Percentiles rank a stretch among this genome's conserved stretches.
Evolutionary conservation across 2,113 vertebrate genomes (phyloP).

Genomic region (Benitochromis conjunctus): DNA sequence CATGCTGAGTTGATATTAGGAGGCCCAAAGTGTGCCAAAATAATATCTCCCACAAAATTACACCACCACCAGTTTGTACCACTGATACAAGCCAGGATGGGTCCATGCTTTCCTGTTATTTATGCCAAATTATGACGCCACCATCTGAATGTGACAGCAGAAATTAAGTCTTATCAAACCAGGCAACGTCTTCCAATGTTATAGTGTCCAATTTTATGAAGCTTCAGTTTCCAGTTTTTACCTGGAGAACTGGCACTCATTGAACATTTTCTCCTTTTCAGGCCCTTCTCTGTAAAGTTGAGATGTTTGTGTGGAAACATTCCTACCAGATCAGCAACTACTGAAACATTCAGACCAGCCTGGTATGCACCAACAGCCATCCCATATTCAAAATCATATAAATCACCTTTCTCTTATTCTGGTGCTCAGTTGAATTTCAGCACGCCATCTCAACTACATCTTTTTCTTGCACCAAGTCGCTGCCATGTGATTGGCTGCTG

Average conservation of each 20-base stretch:
- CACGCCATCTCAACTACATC: not conserved
- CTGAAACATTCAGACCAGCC: not conserved
- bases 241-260: not conserved
- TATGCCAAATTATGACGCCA: not conserved
- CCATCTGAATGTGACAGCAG: not conserved
- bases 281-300: not conserved
- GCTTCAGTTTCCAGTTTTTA: not conserved
- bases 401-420: not conserved
- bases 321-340: not conserved
- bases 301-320: not conserved
- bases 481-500: too few relatives aligned
- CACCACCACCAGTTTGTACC: not conserved
- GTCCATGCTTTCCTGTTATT: not conserved
- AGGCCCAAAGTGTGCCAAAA: not conserved
- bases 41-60: not conserved
- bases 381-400: not conserved
- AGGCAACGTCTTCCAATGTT: not conserved
- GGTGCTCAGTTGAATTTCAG: not conserved
- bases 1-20: not conserved
- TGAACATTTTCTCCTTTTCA: not conserved
- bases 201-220: not conserved
- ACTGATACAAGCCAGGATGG: not conserved
- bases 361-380: not conserved
- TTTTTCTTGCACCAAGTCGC: too few relatives aligned
- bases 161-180: not conserved